These are phyloP conservation scores for Chelmon rostratus DNA, from an alignment of 2,797 vertebrate genomes.

Conservation along the genomic window DNA sequence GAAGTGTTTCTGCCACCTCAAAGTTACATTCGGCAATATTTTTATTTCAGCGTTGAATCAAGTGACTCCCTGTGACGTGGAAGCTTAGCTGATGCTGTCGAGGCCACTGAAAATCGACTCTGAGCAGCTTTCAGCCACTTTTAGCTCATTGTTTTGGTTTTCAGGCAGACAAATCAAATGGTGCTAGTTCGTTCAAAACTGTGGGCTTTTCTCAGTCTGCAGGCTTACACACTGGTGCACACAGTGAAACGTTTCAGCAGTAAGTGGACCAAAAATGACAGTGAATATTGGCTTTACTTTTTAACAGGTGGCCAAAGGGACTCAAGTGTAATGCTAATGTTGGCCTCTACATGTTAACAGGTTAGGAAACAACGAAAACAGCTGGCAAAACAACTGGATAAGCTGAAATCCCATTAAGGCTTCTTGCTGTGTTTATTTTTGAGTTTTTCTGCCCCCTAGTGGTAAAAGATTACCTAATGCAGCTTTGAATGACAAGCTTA, in stretches of 20 bases:
- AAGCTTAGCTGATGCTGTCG: background rate
- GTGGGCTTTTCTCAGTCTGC: background rate
- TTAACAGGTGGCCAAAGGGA: background rate
- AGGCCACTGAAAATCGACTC: conserved; percentile 20
- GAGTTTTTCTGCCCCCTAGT: conserved; percentile 41
- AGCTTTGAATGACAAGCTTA: conserved; percentile 34
- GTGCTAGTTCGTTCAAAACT: background rate
- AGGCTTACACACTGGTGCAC: background rate
- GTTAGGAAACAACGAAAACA: background rate
- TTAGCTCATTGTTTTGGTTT: background rate
- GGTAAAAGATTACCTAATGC: conserved; percentile 24
- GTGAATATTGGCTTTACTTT: background rate
- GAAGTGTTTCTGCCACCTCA: background rate
- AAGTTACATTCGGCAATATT: background rate
- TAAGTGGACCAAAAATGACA: background rate
- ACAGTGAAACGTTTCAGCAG: background rate
- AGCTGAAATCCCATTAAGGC: background rate
- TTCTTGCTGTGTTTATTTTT: conserved; percentile 19
- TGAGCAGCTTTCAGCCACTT: background rate
- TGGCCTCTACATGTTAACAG: background rate
- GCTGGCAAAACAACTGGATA: conserved; percentile 6
- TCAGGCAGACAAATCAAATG: background rate
- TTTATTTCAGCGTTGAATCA: background rate
- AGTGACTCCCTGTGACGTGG: background rate
- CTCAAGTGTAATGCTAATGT: background rate